Evolutionary conservation across 2,113 vertebrate genomes (phyloP), one percentile per base, ranked within the genome.

Genomic region (Gambusia holbrooki): DNA sequence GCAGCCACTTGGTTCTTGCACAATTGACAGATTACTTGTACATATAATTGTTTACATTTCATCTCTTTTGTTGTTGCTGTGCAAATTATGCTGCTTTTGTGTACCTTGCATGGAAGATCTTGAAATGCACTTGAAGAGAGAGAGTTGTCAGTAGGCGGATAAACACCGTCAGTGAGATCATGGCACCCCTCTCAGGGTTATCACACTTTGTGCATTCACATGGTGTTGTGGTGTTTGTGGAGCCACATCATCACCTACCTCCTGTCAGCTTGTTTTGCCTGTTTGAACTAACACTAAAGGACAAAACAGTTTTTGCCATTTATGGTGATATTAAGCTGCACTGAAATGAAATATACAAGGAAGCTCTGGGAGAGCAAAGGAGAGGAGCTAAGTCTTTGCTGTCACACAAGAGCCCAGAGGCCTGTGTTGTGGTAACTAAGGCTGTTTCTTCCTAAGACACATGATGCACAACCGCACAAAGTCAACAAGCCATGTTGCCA

Each of bases 331-430:
- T 76, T 22, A 68, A 40, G 32, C 54, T 66, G 75, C 45, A 51
- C 33, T 76, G 35, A 81, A 74, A 83, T 79, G 30, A 64, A 68
- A 84, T 63, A 51, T 19, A 19, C 61, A 1, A 17, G 67, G 32
- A 73, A 60, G 72, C 82, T 84, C 70, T 14, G 63, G 66, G 37
- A 81, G 48, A 79, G 70, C 42, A 10, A 32, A 73, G 32, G 66
- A 68, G 37, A 68, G 65, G 66, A 54, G 72, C 71, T 67, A 85
- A 79, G 82, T 81, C 79, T 80, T 79, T 40, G 62, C 73, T 87
- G 85, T 69, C 81, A 89, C 72, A 73, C 30, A 66, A 9, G 40
- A 82, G 84, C 79, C 89, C 74, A n/a, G 63, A 87, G 87, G 83
- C 81, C 73, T 62, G 7, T 62, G 73, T 66, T 54, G 78, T 54